Conservation (phyloP, 1,140 invertebrate species). For the Bombus haemorrhoidalis region DNA sequence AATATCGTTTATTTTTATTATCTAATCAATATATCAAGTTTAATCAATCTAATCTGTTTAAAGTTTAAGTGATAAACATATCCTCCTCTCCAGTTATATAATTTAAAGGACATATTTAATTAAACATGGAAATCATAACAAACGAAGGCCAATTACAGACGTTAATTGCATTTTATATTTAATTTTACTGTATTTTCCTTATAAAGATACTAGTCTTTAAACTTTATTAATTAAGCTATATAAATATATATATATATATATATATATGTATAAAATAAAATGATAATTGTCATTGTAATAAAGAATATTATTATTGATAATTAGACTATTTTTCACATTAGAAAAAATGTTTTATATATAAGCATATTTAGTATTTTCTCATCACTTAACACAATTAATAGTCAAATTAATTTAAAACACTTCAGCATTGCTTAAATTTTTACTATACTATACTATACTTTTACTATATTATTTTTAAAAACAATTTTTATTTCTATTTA, state of each 20-base stretch:
- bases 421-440: conserved; percentile 53
- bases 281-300: conserved; percentile 38
- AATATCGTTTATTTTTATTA: conserved; percentile 37
- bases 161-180: conserved; percentile 39
- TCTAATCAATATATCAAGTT: conserved; percentile 41
- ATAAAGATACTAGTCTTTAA: conserved; percentile 34
- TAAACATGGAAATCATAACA: conserved; percentile 23
- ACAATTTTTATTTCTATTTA: conserved; percentile 8
- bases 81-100: background rate
- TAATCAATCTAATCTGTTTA: conserved; percentile 21
- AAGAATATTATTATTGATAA: conserved; percentile 23
- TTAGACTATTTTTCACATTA: conserved; percentile 35
- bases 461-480: conserved; percentile 12
- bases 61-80: conserved; percentile 21
- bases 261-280: conserved; percentile 46
- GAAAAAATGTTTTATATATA: conserved; percentile 36
- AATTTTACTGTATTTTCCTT: conserved; percentile 33
- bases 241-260: conserved; percentile 15
- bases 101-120: conserved; percentile 38
- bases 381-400: conserved; percentile 48
- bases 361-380: conserved; percentile 53
- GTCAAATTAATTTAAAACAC: conserved; percentile 53
- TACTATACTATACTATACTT: conserved; percentile 15
- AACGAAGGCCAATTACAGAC: conserved; percentile 28
- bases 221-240: conserved; percentile 29